Base-by-base conservation (phyloP, 1,140 invertebrate species). In the Wiebesia pumilae region DNA sequence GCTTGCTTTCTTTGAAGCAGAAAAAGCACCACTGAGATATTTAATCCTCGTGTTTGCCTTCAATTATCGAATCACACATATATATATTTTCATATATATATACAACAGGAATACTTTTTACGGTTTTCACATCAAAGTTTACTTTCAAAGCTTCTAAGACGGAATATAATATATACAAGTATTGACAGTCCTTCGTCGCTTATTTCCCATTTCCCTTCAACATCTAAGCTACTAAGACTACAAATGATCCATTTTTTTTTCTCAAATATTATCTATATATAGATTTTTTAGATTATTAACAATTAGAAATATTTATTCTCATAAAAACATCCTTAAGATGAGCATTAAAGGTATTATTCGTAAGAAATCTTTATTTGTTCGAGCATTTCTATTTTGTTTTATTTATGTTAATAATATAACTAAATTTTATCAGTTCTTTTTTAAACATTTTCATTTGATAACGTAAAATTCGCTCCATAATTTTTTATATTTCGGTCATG, bases 11-110 rank as follows among this genome's bases (percentile, higher is more conserved):
- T 81, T 43, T 27, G 54, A 81, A 33, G 33, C 58, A n/a, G 19
- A 12, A 3, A 7, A 75, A 43, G 71, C 27, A 75, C n/a, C 54
- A 24, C 79, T 35, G 3, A 79, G 78, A n/a, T 40, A n/a, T 81
- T 81, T 81, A 67, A 9, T 43, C 62, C 47, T n/a, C 6, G 21
- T 79, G 77, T 85, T 85, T 85, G 65, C 84, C 77, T 85, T 71
- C 84, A 85, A 79, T 80, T 85, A 85, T 80, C 62, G 77, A 21
- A 77, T 84, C 73, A 33, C 83, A 81, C n/a, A 79, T n/a, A 14
- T 43, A 73, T 40, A 24, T 40, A 24, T 40, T 43, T 43, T 35
- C 35, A 35, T 35, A 38, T 38, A 38, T 30, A 38, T 21, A 71
- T 21, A 71, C 6, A 38, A 40, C 38, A 38, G 16, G n/a, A 12